Conservation (phyloP, 2,797 vertebrate species). For the Halcyon chelicuti region DNA sequence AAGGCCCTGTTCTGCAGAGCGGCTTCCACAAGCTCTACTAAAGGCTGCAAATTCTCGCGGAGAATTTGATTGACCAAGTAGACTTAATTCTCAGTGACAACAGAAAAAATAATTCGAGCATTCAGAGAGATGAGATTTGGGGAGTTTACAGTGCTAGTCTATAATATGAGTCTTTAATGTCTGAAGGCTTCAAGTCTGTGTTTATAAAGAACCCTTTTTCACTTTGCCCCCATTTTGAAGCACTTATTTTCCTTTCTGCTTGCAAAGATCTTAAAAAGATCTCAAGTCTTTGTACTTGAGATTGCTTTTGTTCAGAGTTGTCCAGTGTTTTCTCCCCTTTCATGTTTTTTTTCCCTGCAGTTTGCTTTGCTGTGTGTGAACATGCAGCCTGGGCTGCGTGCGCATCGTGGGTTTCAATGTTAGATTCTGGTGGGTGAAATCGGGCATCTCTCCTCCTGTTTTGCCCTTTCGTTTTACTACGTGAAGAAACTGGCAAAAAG, state of each 20-base stretch:
- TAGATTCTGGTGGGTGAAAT: constrained; percentile 30
- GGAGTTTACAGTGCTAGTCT: background rate
- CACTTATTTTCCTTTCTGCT: constrained; percentile 47
- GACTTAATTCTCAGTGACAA: constrained; percentile 12
- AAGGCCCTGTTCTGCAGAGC: background rate
- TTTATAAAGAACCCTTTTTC: constrained; percentile 27
- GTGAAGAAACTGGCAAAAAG: background rate
- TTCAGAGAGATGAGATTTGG: background rate
- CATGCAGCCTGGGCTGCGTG: background rate
- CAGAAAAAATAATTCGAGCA: constrained; percentile 15
- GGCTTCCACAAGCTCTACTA: background rate
- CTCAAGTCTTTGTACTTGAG: constrained; percentile 47
- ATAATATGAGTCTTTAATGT: background rate
- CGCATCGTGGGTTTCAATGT: background rate
- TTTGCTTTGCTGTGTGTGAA: constrained; percentile 38
- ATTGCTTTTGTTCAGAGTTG: constrained; percentile 61
- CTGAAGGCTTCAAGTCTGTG: background rate
- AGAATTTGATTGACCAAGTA: background rate
- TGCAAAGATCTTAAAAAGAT: constrained; percentile 55
- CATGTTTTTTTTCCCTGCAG: background rate
- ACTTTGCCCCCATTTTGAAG: constrained; percentile 32
- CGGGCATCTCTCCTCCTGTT: constrained; percentile 22
- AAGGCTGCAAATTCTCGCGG: background rate
- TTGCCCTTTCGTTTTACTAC: background rate
- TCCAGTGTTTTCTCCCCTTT: constrained; percentile 48